Base-by-base conservation (phyloP, 2,113 vertebrate genomes). In the Ictalurus punctatus region DNA sequence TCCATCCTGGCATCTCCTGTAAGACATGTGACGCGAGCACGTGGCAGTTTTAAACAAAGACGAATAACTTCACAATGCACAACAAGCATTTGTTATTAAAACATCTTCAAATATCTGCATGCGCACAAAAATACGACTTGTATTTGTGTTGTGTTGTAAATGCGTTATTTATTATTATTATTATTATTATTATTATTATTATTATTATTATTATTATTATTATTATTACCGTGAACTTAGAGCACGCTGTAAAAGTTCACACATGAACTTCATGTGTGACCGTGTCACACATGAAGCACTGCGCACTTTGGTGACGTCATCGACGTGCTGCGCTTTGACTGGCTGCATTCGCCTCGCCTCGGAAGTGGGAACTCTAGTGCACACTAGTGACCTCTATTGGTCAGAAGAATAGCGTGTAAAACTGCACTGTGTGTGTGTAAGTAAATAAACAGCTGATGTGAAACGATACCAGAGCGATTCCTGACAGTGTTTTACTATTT, bases 1-100 rank as follows among this genome's bases (percentile, higher is more conserved):
- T 93, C 93, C 94, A 79, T 93, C 79, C 21, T 44, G 40, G 1
- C 65, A 21, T 34, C 48, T 30, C n/a, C n/a, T 34, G n/a, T 34
- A 6, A 34, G 30, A 19, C 79, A 58, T 54, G 19, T 48, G 44
- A 48, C 48, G 2, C 30, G 30, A 8, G 7, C 79, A 81, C 54
- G 30, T 30, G 48, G 56, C 52, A 1, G 10, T 0, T 52, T 27
- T 6, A 78, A 27, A 27, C 48, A n/a, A 17, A 3, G 19, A 83
- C 34, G 25, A 37, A 61, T 37, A 1, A 40, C 14, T 37, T 61
- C 17, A 37, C 30, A 3, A 10, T 37, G 56, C 21, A 37, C 6
- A 44, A 4, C 0, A 10, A 37, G 1, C 30, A 37, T 40, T 61
- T 21, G 2, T 6, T 48, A 13, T 82, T 58, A 12, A 82, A 80